phyloP scores from a whole-genome alignment of 2,888 invertebrate species.

The Alsophila aescularia region DNA sequence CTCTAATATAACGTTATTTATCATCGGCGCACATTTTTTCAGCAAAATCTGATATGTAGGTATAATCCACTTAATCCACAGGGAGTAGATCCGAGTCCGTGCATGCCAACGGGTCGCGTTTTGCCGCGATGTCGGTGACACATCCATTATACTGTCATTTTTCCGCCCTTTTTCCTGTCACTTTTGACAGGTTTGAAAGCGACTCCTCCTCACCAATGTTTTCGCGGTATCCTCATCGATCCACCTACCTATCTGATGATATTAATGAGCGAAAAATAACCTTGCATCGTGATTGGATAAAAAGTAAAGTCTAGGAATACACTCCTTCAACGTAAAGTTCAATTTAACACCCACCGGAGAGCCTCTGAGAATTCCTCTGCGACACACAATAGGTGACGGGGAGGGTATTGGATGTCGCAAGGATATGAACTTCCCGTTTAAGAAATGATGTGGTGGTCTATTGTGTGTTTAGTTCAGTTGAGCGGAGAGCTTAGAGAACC shows the following conservation, averaged over 20 bases:
- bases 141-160: conserved; percentile 83
- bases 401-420: conserved; percentile 37
- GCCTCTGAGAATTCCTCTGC: conserved; percentile 29
- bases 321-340: conserved; percentile 37
- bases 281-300: conserved; percentile 26
- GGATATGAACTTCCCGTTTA: conserved; percentile 42
- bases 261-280: conserved; percentile 50
- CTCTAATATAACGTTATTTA: conserved; percentile 12
- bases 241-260: conserved; percentile 52
- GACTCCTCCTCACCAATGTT: conserved; percentile 77
- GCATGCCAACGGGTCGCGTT: conserved; percentile 70
- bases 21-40: conserved; percentile 40
- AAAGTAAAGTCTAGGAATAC: conserved; percentile 32
- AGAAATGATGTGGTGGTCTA: conserved; percentile 39
- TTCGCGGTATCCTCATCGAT: conserved; percentile 59
- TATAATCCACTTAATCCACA: conserved; percentile 63
- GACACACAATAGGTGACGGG: conserved; percentile 36
- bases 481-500: conserved; percentile 22
- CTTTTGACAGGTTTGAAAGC: conserved; percentile 82
- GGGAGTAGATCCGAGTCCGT: conserved; percentile 66
- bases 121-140: conserved; percentile 78
- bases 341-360: conserved; percentile 36
- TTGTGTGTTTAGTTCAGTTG: conserved; percentile 36
- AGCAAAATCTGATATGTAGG: conserved; percentile 57
- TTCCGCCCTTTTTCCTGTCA: conserved; percentile 82